A percentile compares a stretch with the other conserved stretches of the same genome.
Conservation (phyloP, 1,140 invertebrate species). For the Drosophila athabasca region DNA sequence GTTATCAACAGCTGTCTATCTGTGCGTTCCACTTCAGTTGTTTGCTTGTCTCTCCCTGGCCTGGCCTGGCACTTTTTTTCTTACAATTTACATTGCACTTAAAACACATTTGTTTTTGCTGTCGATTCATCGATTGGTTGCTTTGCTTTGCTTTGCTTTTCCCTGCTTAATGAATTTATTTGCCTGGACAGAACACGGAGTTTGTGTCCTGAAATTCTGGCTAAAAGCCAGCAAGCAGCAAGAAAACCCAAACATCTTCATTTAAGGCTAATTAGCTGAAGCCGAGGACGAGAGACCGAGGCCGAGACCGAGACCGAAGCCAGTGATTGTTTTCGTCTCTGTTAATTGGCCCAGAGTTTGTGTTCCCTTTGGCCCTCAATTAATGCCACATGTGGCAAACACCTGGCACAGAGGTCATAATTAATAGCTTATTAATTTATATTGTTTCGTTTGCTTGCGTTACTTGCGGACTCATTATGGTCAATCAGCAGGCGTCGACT, state of each 20-base stretch:
- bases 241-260: not conserved
- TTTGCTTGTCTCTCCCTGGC: conserved; percentile 6
- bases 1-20: conserved; percentile 66
- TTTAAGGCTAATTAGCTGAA: not conserved
- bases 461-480: conserved; percentile 49
- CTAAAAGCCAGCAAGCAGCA: not conserved
- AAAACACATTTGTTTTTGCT: conserved; percentile 60
- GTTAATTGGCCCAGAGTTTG: conserved; percentile 37
- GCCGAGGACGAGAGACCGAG: too few species aligned
- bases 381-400: conserved; percentile 54
- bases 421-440: conserved; percentile 76
- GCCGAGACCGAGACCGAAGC: not conserved
- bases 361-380: conserved; percentile 28
- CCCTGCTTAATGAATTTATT: conserved; percentile 63
- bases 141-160: not conserved
- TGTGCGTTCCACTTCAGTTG: conserved; percentile 43
- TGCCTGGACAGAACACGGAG: conserved; percentile 1
- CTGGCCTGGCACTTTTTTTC: conserved; percentile 13
- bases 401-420: conserved; percentile 42
- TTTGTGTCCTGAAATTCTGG: not conserved
- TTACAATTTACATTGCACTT: conserved; percentile 55
- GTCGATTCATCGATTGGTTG: conserved; percentile 57
- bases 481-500: conserved; percentile 43
- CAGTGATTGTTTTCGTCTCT: conserved; percentile 35
- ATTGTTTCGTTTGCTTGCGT: conserved; percentile 64